Base-by-base conservation (phyloP, 2,113 vertebrate genomes). In the Calyptommatus sinebrachiatus region DNA sequence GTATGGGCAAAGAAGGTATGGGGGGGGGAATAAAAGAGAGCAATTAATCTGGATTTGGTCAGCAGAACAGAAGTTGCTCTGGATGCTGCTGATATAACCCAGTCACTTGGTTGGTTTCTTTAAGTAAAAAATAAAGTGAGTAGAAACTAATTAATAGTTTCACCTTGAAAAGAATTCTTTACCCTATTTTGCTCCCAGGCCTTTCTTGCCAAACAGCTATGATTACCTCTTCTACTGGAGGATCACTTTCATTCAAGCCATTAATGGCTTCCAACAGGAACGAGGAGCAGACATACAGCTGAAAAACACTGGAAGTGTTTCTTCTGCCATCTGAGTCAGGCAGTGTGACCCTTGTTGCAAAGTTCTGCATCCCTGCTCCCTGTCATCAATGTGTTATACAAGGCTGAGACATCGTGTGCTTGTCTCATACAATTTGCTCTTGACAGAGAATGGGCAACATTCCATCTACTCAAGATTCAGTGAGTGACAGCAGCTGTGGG, bases 331-430 rank as follows among this genome's bases (percentile, higher is more conserved):
- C 46, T n/a, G 5, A 67, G 50, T 72, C 53, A n/a, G 78, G 16
- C 45, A 16, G 2, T 24, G 18, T 0, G 2, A 63, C 45, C 53
- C 80, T 50, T 70, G 10, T 28, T 46, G 10, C 53, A 41, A 76
- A 75, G 57, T 71, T 75, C 82, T 75, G 77, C 71, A 75, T 71
- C 57, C 3, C 45, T 75, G 71, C 71, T 50, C n/a, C 71, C 77
- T 79, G 71, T 75, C 66, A 53, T 29, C 53, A 74, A 45, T 31
- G 45, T 41, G 65, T 70, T 70, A 28, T 69, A 75, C 77, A 74
- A 68, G 71, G 71, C 12, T 53, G 26, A n/a, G 48, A 78, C 68
- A 72, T 67, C 57, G 50, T 24, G n/a, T 78, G 65, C 78, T 57
- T 67, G 61, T 72, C 77, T 71, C 41, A 71, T 68, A 71, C 18